These are phyloP conservation scores for Hydrotaea cyrtoneurina DNA, from an alignment of 2,888 invertebrate species.

Conservation along the genomic window DNA sequence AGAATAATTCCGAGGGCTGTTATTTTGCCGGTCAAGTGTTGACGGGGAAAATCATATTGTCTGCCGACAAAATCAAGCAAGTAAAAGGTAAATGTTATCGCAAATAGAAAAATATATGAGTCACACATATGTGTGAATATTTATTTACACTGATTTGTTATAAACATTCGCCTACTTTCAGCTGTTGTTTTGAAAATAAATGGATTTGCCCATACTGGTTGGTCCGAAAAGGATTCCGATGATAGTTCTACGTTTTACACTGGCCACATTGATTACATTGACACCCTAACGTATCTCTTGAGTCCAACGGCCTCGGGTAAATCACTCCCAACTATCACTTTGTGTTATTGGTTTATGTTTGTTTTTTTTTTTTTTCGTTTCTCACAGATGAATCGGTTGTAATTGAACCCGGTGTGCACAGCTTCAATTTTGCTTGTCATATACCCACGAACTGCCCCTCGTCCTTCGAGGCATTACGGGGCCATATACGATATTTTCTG, in stretches of 20 bases:
- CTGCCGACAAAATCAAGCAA: slow-evolving; percentile 71
- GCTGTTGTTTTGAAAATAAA: slow-evolving; percentile 63
- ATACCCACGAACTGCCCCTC: slow-evolving; percentile 82
- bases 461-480: slow-evolving; percentile 81
- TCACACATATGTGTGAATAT: slow-evolving; percentile 21
- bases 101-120: too few species aligned
- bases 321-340: neutral
- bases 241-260: slow-evolving; percentile 46
- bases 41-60: slow-evolving; percentile 71
- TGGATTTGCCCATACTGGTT: slow-evolving; percentile 62
- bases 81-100: slow-evolving; percentile 51
- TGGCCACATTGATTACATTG: slow-evolving; percentile 80
- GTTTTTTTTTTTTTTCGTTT: neutral
- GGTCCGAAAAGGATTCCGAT: slow-evolving; percentile 25
- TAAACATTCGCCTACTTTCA: slow-evolving; percentile 36
- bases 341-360: neutral
- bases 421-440: slow-evolving; percentile 81
- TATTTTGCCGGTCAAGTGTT: slow-evolving; percentile 78
- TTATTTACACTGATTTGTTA: neutral
- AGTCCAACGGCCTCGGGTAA: slow-evolving; percentile 40
- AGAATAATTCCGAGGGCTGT: slow-evolving; percentile 74
- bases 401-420: slow-evolving; percentile 81
- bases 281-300: slow-evolving; percentile 59
- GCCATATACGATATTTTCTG: slow-evolving; percentile 83
- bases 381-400: slow-evolving; percentile 70